Conservation (phyloP, 2,797 vertebrate genomes). For the Pangasius djambal region DNA sequence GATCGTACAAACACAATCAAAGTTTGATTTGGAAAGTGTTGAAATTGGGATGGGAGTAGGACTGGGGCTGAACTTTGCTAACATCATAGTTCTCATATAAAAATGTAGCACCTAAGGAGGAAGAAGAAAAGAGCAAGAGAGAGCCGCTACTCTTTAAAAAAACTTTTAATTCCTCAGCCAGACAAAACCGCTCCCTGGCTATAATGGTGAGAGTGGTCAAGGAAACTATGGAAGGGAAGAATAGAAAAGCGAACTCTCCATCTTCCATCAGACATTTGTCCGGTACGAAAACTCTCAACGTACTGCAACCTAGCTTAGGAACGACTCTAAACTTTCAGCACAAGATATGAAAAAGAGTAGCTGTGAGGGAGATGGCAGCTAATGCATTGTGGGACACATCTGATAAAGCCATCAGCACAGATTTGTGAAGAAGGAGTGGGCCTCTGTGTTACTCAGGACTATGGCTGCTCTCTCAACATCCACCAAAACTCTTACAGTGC, state of each 20-base stretch:
- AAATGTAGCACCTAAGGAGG: background rate
- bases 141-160: background rate
- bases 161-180: background rate
- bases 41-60: background rate
- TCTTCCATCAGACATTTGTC: background rate
- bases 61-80: background rate
- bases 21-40: conserved; percentile 57
- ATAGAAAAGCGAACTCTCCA: background rate
- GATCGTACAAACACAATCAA: conserved; percentile 76
- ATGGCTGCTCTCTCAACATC: conserved; percentile 6
- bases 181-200: background rate
- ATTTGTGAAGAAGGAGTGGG: conserved; percentile 5
- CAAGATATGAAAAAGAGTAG: background rate
- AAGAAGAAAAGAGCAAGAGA: background rate
- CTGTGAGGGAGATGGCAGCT: background rate
- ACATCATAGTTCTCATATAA: background rate
- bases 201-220: background rate
- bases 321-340: background rate
- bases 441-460: background rate
- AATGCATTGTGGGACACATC: conserved; percentile 9
- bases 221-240: background rate
- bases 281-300: background rate
- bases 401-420: conserved; percentile 48
- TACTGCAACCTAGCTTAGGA: background rate
- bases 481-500: conserved; percentile 1